Percentiles rank a stretch among this genome's conserved stretches.
phyloP scores from a whole-genome alignment of 2,888 invertebrate genomes.

The Oscheius sp. region DNA sequence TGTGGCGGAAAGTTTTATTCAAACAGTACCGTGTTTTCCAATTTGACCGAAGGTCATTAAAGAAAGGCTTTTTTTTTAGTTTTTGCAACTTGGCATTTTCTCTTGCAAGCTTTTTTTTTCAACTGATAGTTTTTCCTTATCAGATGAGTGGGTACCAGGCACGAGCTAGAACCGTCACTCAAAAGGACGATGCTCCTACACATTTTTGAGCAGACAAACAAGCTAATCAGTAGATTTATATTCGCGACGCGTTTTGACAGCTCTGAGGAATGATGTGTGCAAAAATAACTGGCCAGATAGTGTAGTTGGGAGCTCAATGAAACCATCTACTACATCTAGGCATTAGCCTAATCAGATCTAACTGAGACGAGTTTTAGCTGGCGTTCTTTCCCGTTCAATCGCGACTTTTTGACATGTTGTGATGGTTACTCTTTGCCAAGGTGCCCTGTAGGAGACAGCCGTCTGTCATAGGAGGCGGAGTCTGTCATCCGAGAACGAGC shows the following conservation, averaged over 20 bases:
- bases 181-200: constrained; percentile 10
- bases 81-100: no score
- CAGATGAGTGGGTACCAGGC: constrained; percentile 17
- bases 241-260: constrained; percentile 17
- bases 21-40: not conserved
- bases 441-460: constrained; percentile 24
- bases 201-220: constrained; percentile 4
- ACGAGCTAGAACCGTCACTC: constrained; percentile 21
- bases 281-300: not conserved
- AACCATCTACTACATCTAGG: no score
- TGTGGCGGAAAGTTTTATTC: constrained; percentile 17
- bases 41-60: not conserved
- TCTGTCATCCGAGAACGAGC: constrained; percentile 10
- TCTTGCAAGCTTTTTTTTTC: no score
- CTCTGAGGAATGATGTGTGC: not conserved
- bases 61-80: no score
- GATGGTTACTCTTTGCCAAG: constrained; percentile 14
- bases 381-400: not conserved
- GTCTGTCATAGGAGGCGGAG: constrained; percentile 29
- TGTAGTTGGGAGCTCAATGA: no score
- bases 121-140: no score
- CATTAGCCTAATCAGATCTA: constrained; percentile 21
- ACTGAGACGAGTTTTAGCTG: not conserved
- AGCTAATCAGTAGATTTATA: constrained; percentile 17
- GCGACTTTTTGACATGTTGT: constrained; percentile 9